Evolutionary conservation across 2,797 vertebrate genomes (phyloP).

Genomic region (Notolepis coatsorum): DNA sequence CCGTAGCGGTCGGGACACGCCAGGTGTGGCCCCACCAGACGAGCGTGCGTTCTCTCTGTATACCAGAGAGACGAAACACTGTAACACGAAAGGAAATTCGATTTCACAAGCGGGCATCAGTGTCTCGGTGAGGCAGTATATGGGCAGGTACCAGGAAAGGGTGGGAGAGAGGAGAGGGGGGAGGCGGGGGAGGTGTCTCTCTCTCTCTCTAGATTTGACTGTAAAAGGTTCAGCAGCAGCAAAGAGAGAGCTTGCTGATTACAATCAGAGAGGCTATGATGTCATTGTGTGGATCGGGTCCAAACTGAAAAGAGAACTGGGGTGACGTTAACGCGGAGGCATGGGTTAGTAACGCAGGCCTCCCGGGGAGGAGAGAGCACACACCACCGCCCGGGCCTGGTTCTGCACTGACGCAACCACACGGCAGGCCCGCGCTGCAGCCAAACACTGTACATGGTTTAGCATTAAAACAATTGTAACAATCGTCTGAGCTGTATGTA

Average conservation of each 20-base stretch:
- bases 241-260: slow-evolving; percentile 45
- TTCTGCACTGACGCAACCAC: no score
- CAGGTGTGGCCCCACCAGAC: not conserved
- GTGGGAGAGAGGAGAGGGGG: not conserved
- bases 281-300: slow-evolving; percentile 44
- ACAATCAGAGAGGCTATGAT: slow-evolving; percentile 46
- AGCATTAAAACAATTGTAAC: no score
- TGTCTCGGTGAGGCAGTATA: slow-evolving; percentile 29
- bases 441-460: no score
- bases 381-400: no score
- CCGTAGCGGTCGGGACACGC: not conserved
- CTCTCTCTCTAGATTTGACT: slow-evolving; percentile 41
- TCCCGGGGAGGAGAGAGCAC: slow-evolving; percentile 29
- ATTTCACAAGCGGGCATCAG: slow-evolving; percentile 47
- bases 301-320: slow-evolving; percentile 32
- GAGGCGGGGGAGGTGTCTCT: slow-evolving; percentile 2
- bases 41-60: not conserved
- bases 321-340: slow-evolving; percentile 39
- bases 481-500: no score
- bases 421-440: no score
- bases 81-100: slow-evolving; percentile 43
- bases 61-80: slow-evolving; percentile 28
- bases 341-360: slow-evolving; percentile 30
- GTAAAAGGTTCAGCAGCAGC: slow-evolving; percentile 39
- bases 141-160: slow-evolving; percentile 23